These are phyloP conservation scores for Bombus pyrosoma DNA, from an alignment of 1,140 invertebrate genomes.

Conservation along the genomic window DNA sequence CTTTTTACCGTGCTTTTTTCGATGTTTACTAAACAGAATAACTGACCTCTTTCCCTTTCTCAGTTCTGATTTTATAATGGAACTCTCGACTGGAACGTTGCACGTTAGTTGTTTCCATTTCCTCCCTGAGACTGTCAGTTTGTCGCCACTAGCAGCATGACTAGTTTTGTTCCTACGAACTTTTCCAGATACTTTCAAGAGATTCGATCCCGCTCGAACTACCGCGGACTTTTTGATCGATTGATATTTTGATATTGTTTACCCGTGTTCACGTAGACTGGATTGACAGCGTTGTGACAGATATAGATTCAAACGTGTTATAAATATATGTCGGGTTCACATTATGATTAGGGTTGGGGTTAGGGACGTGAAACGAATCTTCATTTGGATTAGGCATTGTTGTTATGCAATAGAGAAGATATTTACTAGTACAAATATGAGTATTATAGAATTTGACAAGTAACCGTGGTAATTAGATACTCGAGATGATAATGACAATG, in stretches of 20 bases:
- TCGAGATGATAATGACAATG: no score
- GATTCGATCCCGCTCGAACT: conserved; percentile 1
- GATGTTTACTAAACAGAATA: conserved; percentile 57
- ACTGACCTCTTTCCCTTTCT: not conserved
- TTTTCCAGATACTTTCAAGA: conserved; percentile 23
- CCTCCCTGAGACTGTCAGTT: not conserved
- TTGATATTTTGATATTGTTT: conserved; percentile 52
- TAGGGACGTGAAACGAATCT: no score
- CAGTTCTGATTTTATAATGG: conserved; percentile 38
- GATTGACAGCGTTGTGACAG: no score
- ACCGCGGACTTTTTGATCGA: conserved; percentile 10
- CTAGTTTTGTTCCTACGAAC: conserved; percentile 16
- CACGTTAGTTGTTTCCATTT: conserved; percentile 19
- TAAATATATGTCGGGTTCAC: not conserved
- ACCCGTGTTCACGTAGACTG: not conserved
- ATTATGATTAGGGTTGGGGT: no score
- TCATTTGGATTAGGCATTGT: no score
- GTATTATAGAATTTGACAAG: no score
- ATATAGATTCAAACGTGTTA: not conserved
- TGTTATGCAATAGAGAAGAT: no score
- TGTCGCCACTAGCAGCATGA: no score
- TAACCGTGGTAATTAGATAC: no score
- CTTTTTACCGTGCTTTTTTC: conserved; percentile 44
- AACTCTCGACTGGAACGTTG: conserved; percentile 4
- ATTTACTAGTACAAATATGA: no score